phyloP scores from a whole-genome alignment of 2,113 vertebrate species.

The Brachirus orientalis region DNA sequence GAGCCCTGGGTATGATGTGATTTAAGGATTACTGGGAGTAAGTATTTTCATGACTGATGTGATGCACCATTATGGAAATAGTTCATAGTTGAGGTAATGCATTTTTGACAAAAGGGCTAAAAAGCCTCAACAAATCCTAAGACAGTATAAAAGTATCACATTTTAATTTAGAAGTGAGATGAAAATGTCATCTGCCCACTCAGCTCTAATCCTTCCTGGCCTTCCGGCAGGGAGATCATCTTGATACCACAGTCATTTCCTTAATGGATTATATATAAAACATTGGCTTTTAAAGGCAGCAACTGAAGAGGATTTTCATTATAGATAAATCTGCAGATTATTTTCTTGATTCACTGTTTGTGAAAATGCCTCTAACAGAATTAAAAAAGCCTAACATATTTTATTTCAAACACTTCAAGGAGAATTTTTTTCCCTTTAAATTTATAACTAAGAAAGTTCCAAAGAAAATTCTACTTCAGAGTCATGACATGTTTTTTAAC shows the following conservation, averaged over 20 bases:
- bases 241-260: background rate
- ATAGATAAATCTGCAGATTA: background rate
- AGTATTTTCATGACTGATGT: background rate
- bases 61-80: background rate
- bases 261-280: background rate
- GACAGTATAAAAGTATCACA: background rate
- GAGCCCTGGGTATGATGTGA: constrained; percentile 85
- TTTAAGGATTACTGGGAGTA: constrained; percentile 18
- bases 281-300: background rate
- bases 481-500: too few relatives aligned
- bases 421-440: too few relatives aligned
- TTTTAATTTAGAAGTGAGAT: constrained; percentile 19
- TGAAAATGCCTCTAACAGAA: too few relatives aligned
- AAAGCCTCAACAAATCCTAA: background rate
- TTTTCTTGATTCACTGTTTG: background rate
- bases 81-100: background rate
- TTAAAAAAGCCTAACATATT: too few relatives aligned
- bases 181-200: background rate
- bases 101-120: constrained; percentile 5
- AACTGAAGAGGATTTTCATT: background rate
- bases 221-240: constrained; percentile 8
- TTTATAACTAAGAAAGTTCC: too few relatives aligned
- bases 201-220: constrained; percentile 13
- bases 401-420: too few relatives aligned
- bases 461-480: too few relatives aligned